Conservation (phyloP, 2,888 invertebrate species). For the Hesperia comma region DNA sequence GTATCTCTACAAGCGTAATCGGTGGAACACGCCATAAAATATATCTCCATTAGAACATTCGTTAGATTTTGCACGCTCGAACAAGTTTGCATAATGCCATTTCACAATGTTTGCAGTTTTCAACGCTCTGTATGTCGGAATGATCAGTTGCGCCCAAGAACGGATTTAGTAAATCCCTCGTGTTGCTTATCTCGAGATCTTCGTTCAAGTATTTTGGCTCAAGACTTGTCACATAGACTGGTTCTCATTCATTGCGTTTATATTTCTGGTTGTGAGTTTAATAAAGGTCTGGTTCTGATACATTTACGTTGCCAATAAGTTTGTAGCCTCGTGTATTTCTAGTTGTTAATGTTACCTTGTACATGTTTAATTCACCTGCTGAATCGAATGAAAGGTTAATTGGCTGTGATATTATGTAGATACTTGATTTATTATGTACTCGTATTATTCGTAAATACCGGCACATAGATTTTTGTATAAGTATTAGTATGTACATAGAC, state of each 20-base stretch:
- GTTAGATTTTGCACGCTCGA: slow-evolving; percentile 9
- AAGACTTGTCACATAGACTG: background rate
- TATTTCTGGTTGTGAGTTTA: too few relatives aligned
- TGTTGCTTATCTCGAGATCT: background rate
- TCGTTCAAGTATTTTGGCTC: background rate
- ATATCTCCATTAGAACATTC: slow-evolving; percentile 16
- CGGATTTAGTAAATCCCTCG: background rate
- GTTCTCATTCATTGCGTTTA: background rate
- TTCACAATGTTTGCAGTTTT: slow-evolving; percentile 12
- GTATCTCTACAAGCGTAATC: background rate
- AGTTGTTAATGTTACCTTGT: too few relatives aligned
- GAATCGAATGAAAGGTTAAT: too few relatives aligned
- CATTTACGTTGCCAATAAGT: too few relatives aligned
- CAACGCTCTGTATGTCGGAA: background rate
- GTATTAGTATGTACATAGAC: too few relatives aligned
- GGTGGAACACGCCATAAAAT: slow-evolving; percentile 1
- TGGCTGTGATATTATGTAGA: too few relatives aligned
- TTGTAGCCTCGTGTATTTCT: too few relatives aligned
- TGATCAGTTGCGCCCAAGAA: background rate
- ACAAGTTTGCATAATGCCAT: slow-evolving; percentile 13
- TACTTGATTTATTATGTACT: too few relatives aligned
- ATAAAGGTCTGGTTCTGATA: too few relatives aligned
- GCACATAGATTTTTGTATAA: too few relatives aligned
- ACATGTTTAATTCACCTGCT: too few relatives aligned
- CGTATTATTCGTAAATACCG: too few relatives aligned